These are phyloP conservation scores for Chauna torquata DNA, from an alignment of 2,113 vertebrate species.

Conservation along the genomic window DNA sequence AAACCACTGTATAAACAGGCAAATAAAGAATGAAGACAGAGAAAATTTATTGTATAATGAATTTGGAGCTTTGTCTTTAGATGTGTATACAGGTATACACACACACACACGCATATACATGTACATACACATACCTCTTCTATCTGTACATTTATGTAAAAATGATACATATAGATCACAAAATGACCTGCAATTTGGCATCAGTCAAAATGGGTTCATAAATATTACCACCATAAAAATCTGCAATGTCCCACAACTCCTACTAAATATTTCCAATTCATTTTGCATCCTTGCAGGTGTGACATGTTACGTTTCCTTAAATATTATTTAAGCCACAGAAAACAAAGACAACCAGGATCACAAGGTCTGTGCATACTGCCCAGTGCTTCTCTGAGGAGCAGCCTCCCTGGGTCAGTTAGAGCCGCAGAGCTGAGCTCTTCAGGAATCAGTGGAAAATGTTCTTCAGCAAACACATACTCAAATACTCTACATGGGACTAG, in stretches of 20 bases:
- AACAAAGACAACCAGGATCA: neutral
- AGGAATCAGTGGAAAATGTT: neutral
- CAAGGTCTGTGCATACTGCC: neutral
- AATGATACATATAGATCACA: neutral
- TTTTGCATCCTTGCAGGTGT: neutral
- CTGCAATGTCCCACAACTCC: neutral
- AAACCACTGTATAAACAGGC: neutral
- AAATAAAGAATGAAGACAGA: neutral
- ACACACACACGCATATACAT: neutral
- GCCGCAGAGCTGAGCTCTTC: neutral
- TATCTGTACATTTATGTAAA: neutral
- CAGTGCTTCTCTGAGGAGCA: neutral
- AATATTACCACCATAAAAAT: neutral
- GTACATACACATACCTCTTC: neutral
- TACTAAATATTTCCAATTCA: neutral
- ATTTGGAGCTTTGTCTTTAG: neutral
- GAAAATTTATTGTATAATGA: neutral
- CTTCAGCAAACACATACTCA: neutral
- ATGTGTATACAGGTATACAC: neutral
- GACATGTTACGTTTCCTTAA: neutral
- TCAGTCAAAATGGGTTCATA: neutral
- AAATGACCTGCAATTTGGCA: neutral
- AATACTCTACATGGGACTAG: neutral
- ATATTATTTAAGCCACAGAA: neutral
- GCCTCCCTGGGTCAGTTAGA: neutral